A percentile compares a stretch with the other conserved stretches of the same genome.
Evolutionary conservation across 2,888 invertebrate genomes (phyloP).

Genomic region (Drosophila affinis): DNA sequence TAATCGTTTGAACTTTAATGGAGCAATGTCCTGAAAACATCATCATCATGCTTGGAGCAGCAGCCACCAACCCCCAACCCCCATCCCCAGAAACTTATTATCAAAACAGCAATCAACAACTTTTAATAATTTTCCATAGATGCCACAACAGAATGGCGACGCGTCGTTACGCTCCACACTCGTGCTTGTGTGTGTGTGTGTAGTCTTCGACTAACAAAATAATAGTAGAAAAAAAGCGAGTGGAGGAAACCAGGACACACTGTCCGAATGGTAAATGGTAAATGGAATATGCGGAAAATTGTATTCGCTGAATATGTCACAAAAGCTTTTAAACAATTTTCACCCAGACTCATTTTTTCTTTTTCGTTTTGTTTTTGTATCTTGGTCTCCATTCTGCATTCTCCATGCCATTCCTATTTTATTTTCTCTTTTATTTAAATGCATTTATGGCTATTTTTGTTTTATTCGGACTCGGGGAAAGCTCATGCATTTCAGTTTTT

Average conservation of each 20-base stretch:
- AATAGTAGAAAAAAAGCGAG: not conserved
- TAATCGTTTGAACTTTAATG: not conserved
- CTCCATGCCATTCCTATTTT: not conserved
- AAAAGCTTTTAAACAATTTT: conserved; percentile 64
- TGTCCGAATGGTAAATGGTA: not conserved
- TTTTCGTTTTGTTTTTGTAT: not conserved
- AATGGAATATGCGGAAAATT: conserved; percentile 4
- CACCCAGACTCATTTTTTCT: not conserved
- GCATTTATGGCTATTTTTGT: conserved; percentile 1
- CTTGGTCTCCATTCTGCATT: not conserved
- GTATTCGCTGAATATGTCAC: conserved; percentile 42
- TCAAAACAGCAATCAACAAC: conserved; percentile 23
- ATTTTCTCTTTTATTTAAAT: conserved; percentile 7
- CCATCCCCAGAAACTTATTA: conserved; percentile 13
- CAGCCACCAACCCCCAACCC: conserved; percentile 19
- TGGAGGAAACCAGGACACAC: not conserved
- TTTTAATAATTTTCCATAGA: conserved; percentile 52
- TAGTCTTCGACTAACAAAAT: conserved; percentile 7
- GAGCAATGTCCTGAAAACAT: not conserved
- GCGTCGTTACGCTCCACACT: conserved; percentile 1
- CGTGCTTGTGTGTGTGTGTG: conserved; percentile 11
- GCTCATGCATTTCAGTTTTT: conserved; percentile 66
- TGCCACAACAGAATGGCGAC: conserved; percentile 49
- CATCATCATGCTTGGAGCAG: not conserved
- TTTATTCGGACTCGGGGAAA: conserved; percentile 47